Conservation (phyloP, 2,888 invertebrate genomes). For the Ptilodon capucinus region DNA sequence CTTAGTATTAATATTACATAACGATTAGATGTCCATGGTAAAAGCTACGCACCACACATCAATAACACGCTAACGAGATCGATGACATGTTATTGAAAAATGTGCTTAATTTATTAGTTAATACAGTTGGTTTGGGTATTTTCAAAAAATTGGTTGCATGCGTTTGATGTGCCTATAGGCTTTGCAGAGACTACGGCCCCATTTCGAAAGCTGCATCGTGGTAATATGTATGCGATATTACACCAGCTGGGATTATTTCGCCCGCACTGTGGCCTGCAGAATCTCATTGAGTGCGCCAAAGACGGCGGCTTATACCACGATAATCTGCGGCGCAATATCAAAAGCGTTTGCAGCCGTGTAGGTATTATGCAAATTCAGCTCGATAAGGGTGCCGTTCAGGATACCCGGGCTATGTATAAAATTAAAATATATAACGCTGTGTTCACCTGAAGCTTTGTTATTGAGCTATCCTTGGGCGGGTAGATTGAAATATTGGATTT, state of each 20-base stretch:
- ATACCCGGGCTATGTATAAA: conserved; percentile 45
- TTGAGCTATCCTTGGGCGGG: not conserved
- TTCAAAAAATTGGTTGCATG: too few species aligned
- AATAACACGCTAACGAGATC: too few species aligned
- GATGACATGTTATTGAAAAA: too few species aligned
- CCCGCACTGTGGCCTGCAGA: conserved; percentile 31
- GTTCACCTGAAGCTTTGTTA: conserved; percentile 23
- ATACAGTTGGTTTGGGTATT: too few species aligned
- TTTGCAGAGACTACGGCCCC: not conserved
- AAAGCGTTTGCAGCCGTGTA: conserved; percentile 53
- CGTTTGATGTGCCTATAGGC: too few species aligned
- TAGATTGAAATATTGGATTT: not conserved
- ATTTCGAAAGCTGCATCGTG: conserved; percentile 20
- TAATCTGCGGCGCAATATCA: conserved; percentile 68
- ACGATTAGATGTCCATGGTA: too few species aligned
- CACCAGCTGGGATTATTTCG: conserved; percentile 33
- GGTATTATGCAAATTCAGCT: conserved; percentile 66
- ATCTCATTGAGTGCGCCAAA: conserved; percentile 53
- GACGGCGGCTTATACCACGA: conserved; percentile 55
- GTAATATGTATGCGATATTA: conserved; percentile 19
- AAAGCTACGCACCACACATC: too few species aligned
- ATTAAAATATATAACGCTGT: conserved; percentile 55
- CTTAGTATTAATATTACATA: too few species aligned
- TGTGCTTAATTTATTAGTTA: too few species aligned
- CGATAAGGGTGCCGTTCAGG: conserved; percentile 56